These are phyloP conservation scores for Brachymystax lenok DNA, from an alignment of 2,797 vertebrate genomes.

Conservation along the genomic window DNA sequence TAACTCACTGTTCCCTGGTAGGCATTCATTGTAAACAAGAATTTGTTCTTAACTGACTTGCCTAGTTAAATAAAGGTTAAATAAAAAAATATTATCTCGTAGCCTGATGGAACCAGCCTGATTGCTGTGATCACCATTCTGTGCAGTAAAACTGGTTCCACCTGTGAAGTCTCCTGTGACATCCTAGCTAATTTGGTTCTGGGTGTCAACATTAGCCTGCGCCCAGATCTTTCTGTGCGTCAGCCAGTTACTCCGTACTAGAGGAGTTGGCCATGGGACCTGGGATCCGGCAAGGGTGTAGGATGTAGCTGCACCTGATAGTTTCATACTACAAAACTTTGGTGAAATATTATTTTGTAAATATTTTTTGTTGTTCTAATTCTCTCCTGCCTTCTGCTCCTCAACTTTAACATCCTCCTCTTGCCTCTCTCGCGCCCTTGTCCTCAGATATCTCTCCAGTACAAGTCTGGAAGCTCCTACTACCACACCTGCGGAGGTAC, in stretches of 20 bases:
- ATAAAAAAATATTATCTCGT: too few species aligned
- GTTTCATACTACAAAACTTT: neutral
- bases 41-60: too few species aligned
- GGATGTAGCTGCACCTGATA: neutral
- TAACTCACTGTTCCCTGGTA: too few species aligned
- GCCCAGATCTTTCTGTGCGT: neutral
- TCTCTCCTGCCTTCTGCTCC: neutral
- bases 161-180: too few species aligned
- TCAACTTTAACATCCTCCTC: neutral
- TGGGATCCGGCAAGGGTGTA: neutral
- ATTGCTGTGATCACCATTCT: too few species aligned
- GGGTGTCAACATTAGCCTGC: neutral
- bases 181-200: too few species aligned
- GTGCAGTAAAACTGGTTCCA: too few species aligned
- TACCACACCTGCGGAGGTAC: constrained; percentile 88
- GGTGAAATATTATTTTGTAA: neutral
- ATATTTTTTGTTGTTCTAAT: neutral
- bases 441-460: constrained; percentile 87
- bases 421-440: too few species aligned
- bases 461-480: constrained; percentile 65
- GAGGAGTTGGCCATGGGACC: neutral
- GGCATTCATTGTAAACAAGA: too few species aligned
- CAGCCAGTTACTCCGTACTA: neutral
- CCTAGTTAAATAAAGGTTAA: too few species aligned
- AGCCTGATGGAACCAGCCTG: too few species aligned